Base-by-base conservation (phyloP, 2,113 vertebrate genomes). In the Lichenostomus cassidix region DNA sequence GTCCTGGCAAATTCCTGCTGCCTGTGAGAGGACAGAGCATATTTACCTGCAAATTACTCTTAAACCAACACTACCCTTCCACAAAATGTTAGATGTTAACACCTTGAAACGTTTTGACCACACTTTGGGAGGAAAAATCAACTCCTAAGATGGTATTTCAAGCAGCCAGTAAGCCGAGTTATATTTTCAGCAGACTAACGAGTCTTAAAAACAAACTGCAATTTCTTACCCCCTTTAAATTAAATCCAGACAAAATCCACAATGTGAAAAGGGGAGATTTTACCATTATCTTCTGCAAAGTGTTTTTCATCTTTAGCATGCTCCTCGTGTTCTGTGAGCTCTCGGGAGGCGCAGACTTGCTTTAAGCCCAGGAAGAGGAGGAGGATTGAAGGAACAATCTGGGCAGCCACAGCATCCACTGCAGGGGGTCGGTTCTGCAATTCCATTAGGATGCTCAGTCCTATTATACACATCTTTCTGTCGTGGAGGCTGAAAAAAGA, bases 391-490 rank as follows among this genome's bases (percentile, higher is more conserved):
- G 99, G 99, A 35, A 99, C 97, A 35, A 99, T 99, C 97, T 99
- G 99, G 19, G 96, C 97, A 7, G 97, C 98, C 12, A 99, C 99
- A 8, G 98, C 98, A 33, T 98, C 98, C 37, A 99, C 97, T 7
- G 98, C 98, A 5, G 98, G 98, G 1, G 99, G 99, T 49, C 99
- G 97, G 69, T 97, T 98, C 16, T 99, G 99, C 62, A 99, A 97
- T 87, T 99, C 99, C 98, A 99, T 98, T 73, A 99, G 97, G 85
- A 99, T 98, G 53, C 99, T 99, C 82, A 99, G 97, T 63, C 99
- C 99, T 52, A 99, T 99, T 97, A 99, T 99, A 93, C 99, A 99
- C 98, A 99, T 99, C 97, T 99, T 99, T 64, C 99, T 98, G 96
- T 99, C 99, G 23, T 99, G 99, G 70, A 99, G 98, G 70, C 99